Evolutionary conservation across 2,888 invertebrate species (phyloP).

Genomic region (Drosophila percnosoma): DNA sequence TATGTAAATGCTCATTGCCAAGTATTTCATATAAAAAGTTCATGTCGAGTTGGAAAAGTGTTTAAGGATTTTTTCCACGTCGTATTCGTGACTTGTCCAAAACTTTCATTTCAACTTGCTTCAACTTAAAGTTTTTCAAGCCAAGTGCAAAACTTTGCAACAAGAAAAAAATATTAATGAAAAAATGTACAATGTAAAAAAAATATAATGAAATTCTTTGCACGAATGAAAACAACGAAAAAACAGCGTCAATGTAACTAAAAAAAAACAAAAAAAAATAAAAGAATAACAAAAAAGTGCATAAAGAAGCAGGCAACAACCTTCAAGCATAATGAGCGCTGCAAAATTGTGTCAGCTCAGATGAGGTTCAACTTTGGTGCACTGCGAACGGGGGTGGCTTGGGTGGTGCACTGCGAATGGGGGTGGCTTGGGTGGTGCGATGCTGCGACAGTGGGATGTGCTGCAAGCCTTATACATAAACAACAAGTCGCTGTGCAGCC

Average conservation of each 20-base stretch:
- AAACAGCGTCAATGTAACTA: constrained; percentile 26
- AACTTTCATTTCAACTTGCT: constrained; percentile 35
- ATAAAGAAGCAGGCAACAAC: constrained; percentile 42
- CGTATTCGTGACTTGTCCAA: constrained; percentile 6
- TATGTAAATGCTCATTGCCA: constrained; percentile 43
- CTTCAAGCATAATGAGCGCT: constrained; percentile 69
- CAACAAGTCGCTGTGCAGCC: constrained; percentile 55
- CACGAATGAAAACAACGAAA: constrained; percentile 40
- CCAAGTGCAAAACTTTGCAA: constrained; percentile 24
- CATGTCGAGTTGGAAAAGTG: constrained; percentile 42
- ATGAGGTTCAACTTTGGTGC: constrained; percentile 41
- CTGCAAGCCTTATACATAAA: constrained; percentile 64
- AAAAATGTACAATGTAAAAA: not conserved
- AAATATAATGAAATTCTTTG: constrained; percentile 25
- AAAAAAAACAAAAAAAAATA: constrained; percentile 4
- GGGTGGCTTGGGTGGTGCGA: not conserved
- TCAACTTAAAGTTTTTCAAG: constrained; percentile 25
- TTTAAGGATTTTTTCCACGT: constrained; percentile 38
- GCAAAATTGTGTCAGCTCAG: constrained; percentile 71
- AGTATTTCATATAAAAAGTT: constrained; percentile 34
- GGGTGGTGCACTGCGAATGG: constrained; percentile 16
- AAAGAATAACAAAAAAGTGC: constrained; percentile 18
- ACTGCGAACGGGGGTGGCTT: not conserved
- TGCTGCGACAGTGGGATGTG: constrained; percentile 7
- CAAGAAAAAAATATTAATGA: not conserved